These are phyloP conservation scores for Gandaritis pyraliata DNA, from an alignment of 2,888 invertebrate species.

Conservation along the genomic window DNA sequence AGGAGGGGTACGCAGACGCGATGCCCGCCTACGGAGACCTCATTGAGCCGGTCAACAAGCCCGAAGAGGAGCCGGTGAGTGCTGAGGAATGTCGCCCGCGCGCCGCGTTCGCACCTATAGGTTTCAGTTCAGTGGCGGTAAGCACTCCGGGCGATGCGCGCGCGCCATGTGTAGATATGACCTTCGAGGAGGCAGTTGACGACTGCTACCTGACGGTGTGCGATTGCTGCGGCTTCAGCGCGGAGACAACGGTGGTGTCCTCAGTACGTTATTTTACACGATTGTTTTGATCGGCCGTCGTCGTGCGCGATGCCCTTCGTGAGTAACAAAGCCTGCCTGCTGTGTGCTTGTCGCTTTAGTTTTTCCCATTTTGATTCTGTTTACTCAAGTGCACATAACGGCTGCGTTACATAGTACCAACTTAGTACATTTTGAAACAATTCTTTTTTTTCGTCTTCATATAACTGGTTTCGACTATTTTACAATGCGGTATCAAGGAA, in stretches of 20 bases:
- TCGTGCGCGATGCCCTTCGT: slow-evolving; percentile 75
- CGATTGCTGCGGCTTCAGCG: slow-evolving; percentile 83
- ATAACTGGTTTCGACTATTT: background rate
- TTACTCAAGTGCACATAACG: slow-evolving; percentile 28
- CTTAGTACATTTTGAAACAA: background rate
- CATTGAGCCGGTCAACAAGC: slow-evolving; percentile 71
- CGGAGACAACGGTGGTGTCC: slow-evolving; percentile 77
- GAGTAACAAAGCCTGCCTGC: slow-evolving; percentile 70
- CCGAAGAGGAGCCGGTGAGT: slow-evolving; percentile 70
- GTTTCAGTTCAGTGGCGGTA: slow-evolving; percentile 62
- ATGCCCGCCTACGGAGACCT: slow-evolving; percentile 84
- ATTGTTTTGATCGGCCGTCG: slow-evolving; percentile 73
- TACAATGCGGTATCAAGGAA: background rate
- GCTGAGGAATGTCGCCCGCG: slow-evolving; percentile 42
- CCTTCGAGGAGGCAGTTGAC: slow-evolving; percentile 79
- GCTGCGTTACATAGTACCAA: slow-evolving; percentile 2
- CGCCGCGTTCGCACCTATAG: slow-evolving; percentile 22
- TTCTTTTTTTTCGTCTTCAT: background rate
- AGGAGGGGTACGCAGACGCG: slow-evolving; percentile 75
- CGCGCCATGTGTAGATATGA: slow-evolving; percentile 79
- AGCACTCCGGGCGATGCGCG: slow-evolving; percentile 75
- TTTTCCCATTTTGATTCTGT: slow-evolving; percentile 45
- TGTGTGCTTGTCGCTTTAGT: slow-evolving; percentile 60
- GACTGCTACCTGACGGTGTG: slow-evolving; percentile 80
- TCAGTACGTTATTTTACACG: slow-evolving; percentile 81